Evolutionary conservation across 2,113 vertebrate species (phyloP).

Genomic region (Sylvia atricapilla): DNA sequence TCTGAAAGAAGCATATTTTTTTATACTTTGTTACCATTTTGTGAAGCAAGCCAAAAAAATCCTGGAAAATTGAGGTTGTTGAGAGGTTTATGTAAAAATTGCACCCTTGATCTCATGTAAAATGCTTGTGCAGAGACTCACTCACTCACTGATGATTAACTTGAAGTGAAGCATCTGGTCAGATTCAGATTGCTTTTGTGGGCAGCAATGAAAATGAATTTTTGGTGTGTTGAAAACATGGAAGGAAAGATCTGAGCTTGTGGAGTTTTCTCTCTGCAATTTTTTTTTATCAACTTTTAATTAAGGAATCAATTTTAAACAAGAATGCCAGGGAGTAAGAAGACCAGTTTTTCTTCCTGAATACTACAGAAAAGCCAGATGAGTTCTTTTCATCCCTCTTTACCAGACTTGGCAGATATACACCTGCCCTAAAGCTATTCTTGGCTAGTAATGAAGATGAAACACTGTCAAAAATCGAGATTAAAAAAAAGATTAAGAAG

Average conservation of each 20-base stretch:
- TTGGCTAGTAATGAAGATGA: slow-evolving; percentile 5
- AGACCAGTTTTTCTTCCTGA: not conserved
- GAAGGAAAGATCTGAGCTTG: not conserved
- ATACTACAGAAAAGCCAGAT: not conserved
- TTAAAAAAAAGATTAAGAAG: not conserved
- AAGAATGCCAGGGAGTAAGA: not conserved
- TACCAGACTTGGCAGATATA: not conserved
- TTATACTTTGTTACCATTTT: not conserved
- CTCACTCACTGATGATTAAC: not conserved
- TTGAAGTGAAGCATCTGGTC: not conserved
- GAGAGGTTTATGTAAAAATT: not conserved
- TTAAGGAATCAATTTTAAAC: not conserved
- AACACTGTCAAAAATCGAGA: not conserved
- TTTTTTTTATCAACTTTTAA: not conserved
- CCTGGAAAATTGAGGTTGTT: not conserved
- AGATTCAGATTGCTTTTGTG: not conserved
- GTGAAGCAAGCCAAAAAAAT: not conserved
- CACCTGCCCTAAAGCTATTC: not conserved
- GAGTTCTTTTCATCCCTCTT: not conserved
- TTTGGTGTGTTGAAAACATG: not conserved
- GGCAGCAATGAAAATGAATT: not conserved
- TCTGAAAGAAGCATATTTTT: not conserved
- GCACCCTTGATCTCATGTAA: not conserved
- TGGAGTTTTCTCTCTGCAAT: not conserved
- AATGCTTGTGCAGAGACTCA: not conserved